Evolutionary conservation across 2,797 vertebrate species (phyloP).

Genomic region (Arrhamphus sclerolepis): DNA sequence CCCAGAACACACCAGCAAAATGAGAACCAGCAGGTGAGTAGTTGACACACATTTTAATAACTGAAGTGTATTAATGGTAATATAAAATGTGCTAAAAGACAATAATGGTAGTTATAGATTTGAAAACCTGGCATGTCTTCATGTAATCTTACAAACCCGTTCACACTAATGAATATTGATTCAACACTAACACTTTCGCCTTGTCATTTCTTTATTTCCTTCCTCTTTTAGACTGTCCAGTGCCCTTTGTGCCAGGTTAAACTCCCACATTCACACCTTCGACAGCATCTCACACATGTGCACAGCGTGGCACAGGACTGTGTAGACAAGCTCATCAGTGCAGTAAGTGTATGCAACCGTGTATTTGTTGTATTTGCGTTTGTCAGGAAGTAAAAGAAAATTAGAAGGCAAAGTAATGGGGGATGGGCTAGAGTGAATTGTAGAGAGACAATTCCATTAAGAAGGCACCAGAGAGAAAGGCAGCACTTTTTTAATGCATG

Average conservation of each 20-base stretch:
- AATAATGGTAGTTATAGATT: slow-evolving; percentile 5
- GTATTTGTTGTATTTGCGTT: slow-evolving; percentile 66
- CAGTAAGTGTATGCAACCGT: slow-evolving; percentile 83
- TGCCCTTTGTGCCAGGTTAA: slow-evolving; percentile 95
- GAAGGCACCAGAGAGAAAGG: slow-evolving; percentile 79
- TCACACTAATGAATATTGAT: slow-evolving; percentile 1
- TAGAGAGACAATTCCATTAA: slow-evolving; percentile 82
- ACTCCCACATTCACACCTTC: slow-evolving; percentile 82
- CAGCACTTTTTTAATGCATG: slow-evolving; percentile 80
- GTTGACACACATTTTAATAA: slow-evolving; percentile 14
- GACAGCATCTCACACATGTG: slow-evolving; percentile 93
- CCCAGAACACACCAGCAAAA: slow-evolving; percentile 90
- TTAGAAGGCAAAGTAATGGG: slow-evolving; percentile 60
- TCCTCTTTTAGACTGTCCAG: slow-evolving; percentile 78
- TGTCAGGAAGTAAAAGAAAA: slow-evolving; percentile 64
- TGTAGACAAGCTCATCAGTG: slow-evolving; percentile 95
- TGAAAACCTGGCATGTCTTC: background rate
- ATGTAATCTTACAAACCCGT: slow-evolving; percentile 11
- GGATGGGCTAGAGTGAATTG: slow-evolving; percentile 73
- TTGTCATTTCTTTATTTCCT: background rate
- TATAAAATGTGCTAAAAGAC: slow-evolving; percentile 2
- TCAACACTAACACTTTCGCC: slow-evolving; percentile 4
- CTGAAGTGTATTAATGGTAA: slow-evolving; percentile 5
- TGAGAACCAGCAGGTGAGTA: slow-evolving; percentile 89
- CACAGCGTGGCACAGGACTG: slow-evolving; percentile 97